Evolutionary conservation across 2,113 vertebrate species (phyloP), one percentile per base, ranked within the genome.

Genomic region (Aphyosemion australe): DNA sequence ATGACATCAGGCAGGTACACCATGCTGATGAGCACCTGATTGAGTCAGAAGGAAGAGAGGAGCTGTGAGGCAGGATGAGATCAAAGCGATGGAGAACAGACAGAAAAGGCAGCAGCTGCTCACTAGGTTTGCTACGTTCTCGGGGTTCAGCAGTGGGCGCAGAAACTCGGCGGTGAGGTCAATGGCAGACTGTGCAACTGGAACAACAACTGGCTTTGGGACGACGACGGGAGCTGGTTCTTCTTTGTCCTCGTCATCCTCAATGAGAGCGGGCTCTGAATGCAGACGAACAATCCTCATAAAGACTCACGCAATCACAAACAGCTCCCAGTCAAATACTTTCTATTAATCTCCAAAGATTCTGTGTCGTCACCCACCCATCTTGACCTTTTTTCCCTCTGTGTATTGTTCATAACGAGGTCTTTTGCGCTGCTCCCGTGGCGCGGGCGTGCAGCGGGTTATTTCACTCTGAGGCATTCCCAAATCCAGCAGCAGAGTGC

Each of bases 1-100:
- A 99, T 99, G 82, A 88, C 80, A 19, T 99, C 96, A 0, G 97
- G 97, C n/a, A 99, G 90, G 79, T 98, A 97, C 8, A 99, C 97
- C 96, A 99, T 98, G 90, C 95, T 98, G 91, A 99, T 97, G 55
- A 99, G 92, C 57, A 99, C 97, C 97, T 98, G 63, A 12, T 59
- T 2, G 7, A 53, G 12, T 50, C 9, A 51, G 37, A 46, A 4
- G 4, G 43, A 0, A 60, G 34, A 8, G 34, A 37, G 9, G 34
- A 37, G 43, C 7, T 6, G 13, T 45, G 37, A 31, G 18, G 43
- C 46, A 26, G 26, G 2, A 10, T 37, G 4, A 10, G 32, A 5
- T 32, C 34, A 37, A 6, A 1, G 5, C 0, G 9, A 32, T 16
- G 5, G 46, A 19, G 32, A 0, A 2, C 37, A 16, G 8, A 0